Evolutionary conservation across 2,888 invertebrate genomes (phyloP), one percentile per base, ranked within the genome.

Genomic region (Euzophera pinguis): DNA sequence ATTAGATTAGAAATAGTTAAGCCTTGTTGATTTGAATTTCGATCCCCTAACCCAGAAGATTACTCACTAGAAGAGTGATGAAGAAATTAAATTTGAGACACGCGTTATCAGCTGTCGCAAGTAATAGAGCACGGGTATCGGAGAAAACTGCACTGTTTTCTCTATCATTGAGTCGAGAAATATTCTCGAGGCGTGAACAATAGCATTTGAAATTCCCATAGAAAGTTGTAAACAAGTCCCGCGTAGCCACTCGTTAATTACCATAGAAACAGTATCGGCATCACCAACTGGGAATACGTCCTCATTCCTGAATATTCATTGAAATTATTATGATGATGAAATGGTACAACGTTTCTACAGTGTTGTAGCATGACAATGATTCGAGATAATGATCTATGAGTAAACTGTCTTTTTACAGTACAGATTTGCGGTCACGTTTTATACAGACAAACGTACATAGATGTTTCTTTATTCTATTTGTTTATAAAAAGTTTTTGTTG

Each of bases 201-300:
- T 81, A 63, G 67, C 50, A 59, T 65, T 65, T 61, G 60, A 63
- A 63, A 69, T 81, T 83, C 83, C 73, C 82, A 84, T 82, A 77
- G 83, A 83, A 81, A 85, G 80, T 82, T 76, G 77, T 81, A 78
- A 82, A 81, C 80, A 79, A 64, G 61, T 53, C 52, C 50, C 59
- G 57, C 61, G 56, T 58, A 61, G 60, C 64, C 68, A 64, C 61
- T 60, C 65, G 64, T 66, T 59, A 61, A 66, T 29, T 45, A 34
- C 45, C 45, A 34, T 45, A 32, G 45, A 45, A 45, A 45, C 16
- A 45, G 43, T 43, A 13, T 29, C n/a, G 45, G 10, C 41, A 22
- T 17, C 17, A 22, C 41, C 16, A 16, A 41, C 17, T 14, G 29
- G 13, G 13, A 29, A 12, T 27, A 13, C 13, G 29, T 9, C 9